Base-by-base conservation (phyloP, 2,797 vertebrate species). In the Lacerta bilineata region DNA sequence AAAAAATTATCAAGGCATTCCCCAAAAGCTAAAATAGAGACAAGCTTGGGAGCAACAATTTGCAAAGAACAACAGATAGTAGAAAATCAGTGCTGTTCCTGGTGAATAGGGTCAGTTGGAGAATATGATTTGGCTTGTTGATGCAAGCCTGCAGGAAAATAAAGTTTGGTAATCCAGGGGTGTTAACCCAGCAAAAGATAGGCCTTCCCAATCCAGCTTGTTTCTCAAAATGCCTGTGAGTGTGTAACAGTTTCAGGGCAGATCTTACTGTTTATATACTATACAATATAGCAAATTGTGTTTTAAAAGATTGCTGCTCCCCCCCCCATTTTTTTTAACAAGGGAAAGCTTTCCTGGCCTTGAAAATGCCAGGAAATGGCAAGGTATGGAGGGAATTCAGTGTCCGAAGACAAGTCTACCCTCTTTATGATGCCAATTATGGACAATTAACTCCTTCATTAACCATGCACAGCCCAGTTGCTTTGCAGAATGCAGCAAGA, bases 381-480 rank as follows among this genome's bases (percentile, higher is more conserved):
- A 66, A 55, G 77, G 74, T 43, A 29, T 74, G 50, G 82, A n/a
- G 18, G 88, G 83, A 89, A 86, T 83, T 90, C 72, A 74, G 55
- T 85, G 83, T 78, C 79, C 43, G 17, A 86, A 77, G 71, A 81
- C 71, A 78, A 72, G 71, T 72, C 80, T 69, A 46, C 69, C 78
- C 78, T 75, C 86, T 41, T 83, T 68, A 87, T 85, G 86, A 87
- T 87, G 88, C 88, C 88, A 91, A 36, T 93, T 85, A 74, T 46
- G 87, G 59, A 85, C 18, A 71, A 17, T 74, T 83, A 85, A 74
- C 83, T 90, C 77, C 33, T 55, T 71, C 20, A 1, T 81, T 55
- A 55, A 83, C 89, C 20, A 23, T 64, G 17, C 84, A 76, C 8
- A 66, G 78, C 61, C 74, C 68, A 85, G 64, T 89, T 94, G 23